Conservation (phyloP, 2,888 invertebrate genomes). For the Ypsolopha sequella region DNA sequence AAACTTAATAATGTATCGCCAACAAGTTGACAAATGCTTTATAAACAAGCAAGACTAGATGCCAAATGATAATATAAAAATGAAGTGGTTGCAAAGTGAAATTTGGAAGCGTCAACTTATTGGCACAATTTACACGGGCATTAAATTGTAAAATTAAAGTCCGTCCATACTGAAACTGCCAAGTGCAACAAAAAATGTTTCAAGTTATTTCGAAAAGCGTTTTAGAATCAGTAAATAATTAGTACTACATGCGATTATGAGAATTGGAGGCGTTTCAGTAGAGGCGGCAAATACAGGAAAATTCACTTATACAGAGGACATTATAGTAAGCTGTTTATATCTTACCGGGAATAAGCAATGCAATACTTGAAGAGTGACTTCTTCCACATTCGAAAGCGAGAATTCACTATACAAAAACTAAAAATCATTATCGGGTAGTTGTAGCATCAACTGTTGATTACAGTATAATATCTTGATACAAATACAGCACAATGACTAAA, state of each 20-base stretch:
- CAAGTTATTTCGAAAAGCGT: slow-evolving; percentile 19
- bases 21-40: slow-evolving; percentile 37
- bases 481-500: slow-evolving; percentile 51
- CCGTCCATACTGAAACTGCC: slow-evolving; percentile 58
- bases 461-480: slow-evolving; percentile 34
- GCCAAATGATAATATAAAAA: background rate
- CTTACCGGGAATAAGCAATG: slow-evolving; percentile 71
- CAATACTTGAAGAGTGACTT: slow-evolving; percentile 69
- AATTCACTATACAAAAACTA: slow-evolving; percentile 67
- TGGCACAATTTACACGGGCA: slow-evolving; percentile 47
- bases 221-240: slow-evolving; percentile 20
- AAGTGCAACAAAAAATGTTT: slow-evolving; percentile 6
- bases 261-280: slow-evolving; percentile 49
- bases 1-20: slow-evolving; percentile 28
- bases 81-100: slow-evolving; percentile 1
- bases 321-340: slow-evolving; percentile 68
- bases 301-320: slow-evolving; percentile 66
- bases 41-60: background rate
- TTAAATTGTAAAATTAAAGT: slow-evolving; percentile 35
- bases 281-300: slow-evolving; percentile 49
- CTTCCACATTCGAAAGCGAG: slow-evolving; percentile 70
- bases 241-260: slow-evolving; percentile 14
- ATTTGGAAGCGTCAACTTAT: slow-evolving; percentile 36
- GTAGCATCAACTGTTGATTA: slow-evolving; percentile 65
- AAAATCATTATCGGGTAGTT: slow-evolving; percentile 61